A percentile compares a stretch with the other conserved stretches of the same genome.
These are phyloP conservation scores for Melolontha melolontha DNA, from an alignment of 2,888 invertebrate genomes.

Conservation along the genomic window DNA sequence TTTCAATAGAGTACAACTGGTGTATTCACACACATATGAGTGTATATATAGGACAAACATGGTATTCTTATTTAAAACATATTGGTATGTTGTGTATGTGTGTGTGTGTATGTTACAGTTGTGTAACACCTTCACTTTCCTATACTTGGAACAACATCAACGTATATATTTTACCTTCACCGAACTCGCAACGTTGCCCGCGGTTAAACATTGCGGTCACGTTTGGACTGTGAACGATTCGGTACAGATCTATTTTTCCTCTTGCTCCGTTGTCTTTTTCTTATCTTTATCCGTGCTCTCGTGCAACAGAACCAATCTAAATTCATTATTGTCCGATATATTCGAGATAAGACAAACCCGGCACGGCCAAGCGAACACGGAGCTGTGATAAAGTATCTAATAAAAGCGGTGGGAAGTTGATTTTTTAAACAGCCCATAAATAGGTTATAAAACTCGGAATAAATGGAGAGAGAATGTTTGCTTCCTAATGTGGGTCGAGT, in stretches of 20 bases:
- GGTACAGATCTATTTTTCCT: slow-evolving; percentile 18
- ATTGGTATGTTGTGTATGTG: not conserved
- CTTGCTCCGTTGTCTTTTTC: slow-evolving; percentile 1
- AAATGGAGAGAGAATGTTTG: no score
- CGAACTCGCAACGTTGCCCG: slow-evolving; percentile 26
- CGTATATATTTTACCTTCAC: slow-evolving; percentile 22
- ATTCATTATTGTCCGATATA: slow-evolving; percentile 25
- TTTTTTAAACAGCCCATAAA: slow-evolving; percentile 12
- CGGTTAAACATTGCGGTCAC: slow-evolving; percentile 38
- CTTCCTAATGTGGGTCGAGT: no score
- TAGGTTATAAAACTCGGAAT: slow-evolving; percentile 3
- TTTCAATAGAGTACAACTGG: slow-evolving; percentile 15
- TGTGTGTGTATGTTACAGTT: slow-evolving; percentile 2
- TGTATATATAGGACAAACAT: slow-evolving; percentile 5
- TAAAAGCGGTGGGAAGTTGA: not conserved
- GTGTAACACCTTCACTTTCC: slow-evolving; percentile 41
- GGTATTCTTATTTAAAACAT: slow-evolving; percentile 22
- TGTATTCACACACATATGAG: not conserved
- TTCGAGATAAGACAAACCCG: slow-evolving; percentile 24
- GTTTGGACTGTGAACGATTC: slow-evolving; percentile 30
- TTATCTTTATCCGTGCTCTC: not conserved
- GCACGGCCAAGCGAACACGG: not conserved
- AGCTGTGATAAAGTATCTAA: slow-evolving; percentile 2
- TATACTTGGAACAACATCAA: slow-evolving; percentile 33
- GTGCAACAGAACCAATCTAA: slow-evolving; percentile 12